Evolutionary conservation across 2,888 invertebrate species (phyloP).

Genomic region (Pachymerium ferrugineum): DNA sequence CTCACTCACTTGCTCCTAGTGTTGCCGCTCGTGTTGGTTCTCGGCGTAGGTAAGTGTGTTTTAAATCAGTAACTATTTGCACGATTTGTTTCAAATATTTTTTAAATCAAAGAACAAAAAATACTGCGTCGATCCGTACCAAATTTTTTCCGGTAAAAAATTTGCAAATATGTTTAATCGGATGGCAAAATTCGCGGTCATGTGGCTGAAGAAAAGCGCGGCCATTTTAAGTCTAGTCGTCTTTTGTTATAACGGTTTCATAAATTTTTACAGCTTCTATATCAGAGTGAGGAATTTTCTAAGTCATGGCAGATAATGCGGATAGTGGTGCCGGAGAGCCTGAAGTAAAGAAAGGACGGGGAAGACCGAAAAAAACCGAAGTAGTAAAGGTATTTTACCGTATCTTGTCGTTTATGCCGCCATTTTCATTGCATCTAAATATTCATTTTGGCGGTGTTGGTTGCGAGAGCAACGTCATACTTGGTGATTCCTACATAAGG

Average conservation of each 20-base stretch:
- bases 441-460: background rate
- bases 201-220: slow-evolving; percentile 25
- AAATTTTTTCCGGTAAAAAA: background rate
- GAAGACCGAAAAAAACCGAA: slow-evolving; percentile 16
- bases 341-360: slow-evolving; percentile 20
- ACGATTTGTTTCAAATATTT: background rate
- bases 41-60: background rate
- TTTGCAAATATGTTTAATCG: background rate
- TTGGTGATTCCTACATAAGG: background rate
- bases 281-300: background rate
- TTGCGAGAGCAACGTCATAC: background rate
- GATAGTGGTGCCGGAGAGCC: slow-evolving; percentile 17
- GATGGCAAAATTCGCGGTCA: background rate
- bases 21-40: background rate
- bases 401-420: background rate
- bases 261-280: background rate
- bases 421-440: slow-evolving; percentile 3
- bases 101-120: background rate
- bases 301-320: slow-evolving; percentile 15
- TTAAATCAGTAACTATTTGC: background rate
- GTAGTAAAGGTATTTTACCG: background rate
- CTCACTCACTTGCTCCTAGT: background rate
- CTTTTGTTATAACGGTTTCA: background rate
- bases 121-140: background rate
- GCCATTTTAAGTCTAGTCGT: slow-evolving; percentile 28